Conservation (phyloP, 2,797 vertebrate genomes). For the Garrulus glandarius region DNA sequence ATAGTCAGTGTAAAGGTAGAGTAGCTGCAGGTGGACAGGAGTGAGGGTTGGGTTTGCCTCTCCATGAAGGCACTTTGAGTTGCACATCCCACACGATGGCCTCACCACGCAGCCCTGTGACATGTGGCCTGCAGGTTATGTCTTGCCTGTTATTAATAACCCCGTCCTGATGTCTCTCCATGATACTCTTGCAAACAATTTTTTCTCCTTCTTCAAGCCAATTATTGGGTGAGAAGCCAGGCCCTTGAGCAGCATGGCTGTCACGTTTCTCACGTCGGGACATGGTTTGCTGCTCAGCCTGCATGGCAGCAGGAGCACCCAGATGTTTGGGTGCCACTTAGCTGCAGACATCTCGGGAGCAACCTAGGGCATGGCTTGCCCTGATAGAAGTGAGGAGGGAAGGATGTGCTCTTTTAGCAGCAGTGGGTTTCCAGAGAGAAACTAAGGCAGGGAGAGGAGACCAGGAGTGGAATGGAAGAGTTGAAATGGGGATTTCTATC, state of each 20-base stretch:
- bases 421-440: neutral
- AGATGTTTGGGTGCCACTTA: neutral
- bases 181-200: neutral
- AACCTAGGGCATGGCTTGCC: neutral
- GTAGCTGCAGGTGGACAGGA: neutral
- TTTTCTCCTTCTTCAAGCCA: constrained; percentile 21
- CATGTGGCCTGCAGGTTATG: neutral
- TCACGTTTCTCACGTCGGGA: constrained; percentile 1
- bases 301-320: neutral
- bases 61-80: neutral
- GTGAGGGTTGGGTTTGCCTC: neutral
- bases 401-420: neutral
- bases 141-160: constrained; percentile 19
- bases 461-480: neutral
- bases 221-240: neutral
- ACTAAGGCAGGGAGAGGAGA: neutral
- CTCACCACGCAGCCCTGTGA: neutral
- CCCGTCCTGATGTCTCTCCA: neutral
- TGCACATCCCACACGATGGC: neutral
- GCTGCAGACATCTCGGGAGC: neutral
- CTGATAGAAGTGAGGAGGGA: neutral
- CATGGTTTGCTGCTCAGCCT: neutral
- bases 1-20: neutral
- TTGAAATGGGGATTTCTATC: neutral
- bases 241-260: neutral